Base-by-base conservation (phyloP, 1,140 invertebrate genomes). In the Condylostylus longicornis region DNA sequence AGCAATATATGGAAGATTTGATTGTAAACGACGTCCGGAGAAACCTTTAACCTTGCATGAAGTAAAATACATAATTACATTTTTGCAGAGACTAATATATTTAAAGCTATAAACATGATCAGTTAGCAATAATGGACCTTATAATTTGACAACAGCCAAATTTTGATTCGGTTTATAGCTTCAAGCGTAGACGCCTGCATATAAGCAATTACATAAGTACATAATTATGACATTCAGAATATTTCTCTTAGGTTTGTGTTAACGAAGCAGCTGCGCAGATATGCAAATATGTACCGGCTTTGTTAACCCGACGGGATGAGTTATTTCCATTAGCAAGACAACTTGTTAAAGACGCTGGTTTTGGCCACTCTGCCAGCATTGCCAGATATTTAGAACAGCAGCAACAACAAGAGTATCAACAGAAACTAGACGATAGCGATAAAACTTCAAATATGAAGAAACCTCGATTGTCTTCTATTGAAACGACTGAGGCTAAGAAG, bases 211-310 rank as follows among this genome's bases (percentile, higher is more conserved):
- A n/a, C n/a, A n/a, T n/a, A n/a, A n/a, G n/a, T n/a, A n/a, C n/a
- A n/a, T n/a, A n/a, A n/a, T n/a, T n/a, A n/a, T n/a, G n/a, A n/a
- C n/a, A n/a, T n/a, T n/a, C n/a, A n/a, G n/a, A n/a, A n/a, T 25
- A 25, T 7, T 25, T 8, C 7, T 31, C 13, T 17, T 13, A 95
- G 70, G 88, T 85, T 47, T 61, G 55, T 28, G 90, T 97, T 8
- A 98, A 98, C 64, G 94, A 98, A 61, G 93, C 93, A 1, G 89
- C 93, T 0, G 90, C 90, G 2, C 93, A 97, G 60, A 77, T 98
- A 38, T 95, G 91, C 56, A 71, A 81, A 52, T 78, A 85, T 54
- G 75, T 88, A 39, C 89, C 90, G 1, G 82, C 84, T 4, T 65
- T 97, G 22, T 66, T 98, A 25, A 95, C 90, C 3, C 69, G 91